Evolutionary conservation across 2,797 vertebrate species (phyloP).

Genomic region (Rhodeus uyekii): DNA sequence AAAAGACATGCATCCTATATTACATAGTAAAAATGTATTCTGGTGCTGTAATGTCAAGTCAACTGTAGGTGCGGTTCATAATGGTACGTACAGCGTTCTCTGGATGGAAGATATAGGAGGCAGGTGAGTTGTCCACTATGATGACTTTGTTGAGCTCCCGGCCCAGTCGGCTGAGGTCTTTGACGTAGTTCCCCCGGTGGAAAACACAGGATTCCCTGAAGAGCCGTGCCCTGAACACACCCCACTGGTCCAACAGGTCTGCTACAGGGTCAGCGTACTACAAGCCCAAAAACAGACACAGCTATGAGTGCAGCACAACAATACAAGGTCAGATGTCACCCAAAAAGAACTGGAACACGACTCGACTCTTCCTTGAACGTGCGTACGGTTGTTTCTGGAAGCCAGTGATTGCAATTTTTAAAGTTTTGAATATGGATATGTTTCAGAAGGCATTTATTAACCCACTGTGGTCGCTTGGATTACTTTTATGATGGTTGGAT

Average conservation of each 20-base stretch:
- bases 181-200: constrained; percentile 97
- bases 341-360: no score
- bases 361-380: no score
- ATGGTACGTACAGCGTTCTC: constrained; percentile 91
- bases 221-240: constrained; percentile 93
- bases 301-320: background rate
- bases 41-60: background rate
- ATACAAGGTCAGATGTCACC: background rate
- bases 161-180: constrained; percentile 96
- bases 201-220: constrained; percentile 99
- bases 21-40: background rate
- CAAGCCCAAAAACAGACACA: constrained; percentile 31
- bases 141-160: constrained; percentile 95
- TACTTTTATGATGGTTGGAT: background rate
- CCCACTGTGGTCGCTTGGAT: background rate
- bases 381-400: no score
- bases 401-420: background rate
- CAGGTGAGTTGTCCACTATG: constrained; percentile 98
- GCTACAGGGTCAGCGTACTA: constrained; percentile 98
- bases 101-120: constrained; percentile 98
- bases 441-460: no score
- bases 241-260: constrained; percentile 95
- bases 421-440: no score
- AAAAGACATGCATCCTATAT: background rate
- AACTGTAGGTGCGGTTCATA: background rate